Conservation (phyloP, 30 jellyfish, hydroid and myxozoan species). For the Pseudorhiza aurosa region DNA sequence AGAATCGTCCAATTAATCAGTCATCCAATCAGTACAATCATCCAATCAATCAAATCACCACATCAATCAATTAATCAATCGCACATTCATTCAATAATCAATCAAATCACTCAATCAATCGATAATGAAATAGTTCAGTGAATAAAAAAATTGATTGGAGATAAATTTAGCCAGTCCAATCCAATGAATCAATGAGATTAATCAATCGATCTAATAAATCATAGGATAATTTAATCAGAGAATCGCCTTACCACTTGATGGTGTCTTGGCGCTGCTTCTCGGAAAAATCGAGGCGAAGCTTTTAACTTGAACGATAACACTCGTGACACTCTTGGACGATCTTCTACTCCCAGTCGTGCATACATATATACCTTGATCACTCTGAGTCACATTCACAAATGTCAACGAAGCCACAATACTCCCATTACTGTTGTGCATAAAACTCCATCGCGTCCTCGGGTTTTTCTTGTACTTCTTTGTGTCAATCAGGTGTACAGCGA, state of each 20-base stretch:
- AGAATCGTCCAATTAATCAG: no score
- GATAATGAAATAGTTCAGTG: no score
- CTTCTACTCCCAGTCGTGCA: constrained; percentile 44
- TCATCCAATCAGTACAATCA: no score
- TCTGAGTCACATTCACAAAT: constrained; percentile 34
- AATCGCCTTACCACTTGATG: background rate
- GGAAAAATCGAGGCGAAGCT: background rate
- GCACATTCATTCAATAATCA: background rate
- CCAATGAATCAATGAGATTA: background rate
- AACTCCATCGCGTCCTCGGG: constrained; percentile 45
- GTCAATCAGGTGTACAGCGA: background rate
- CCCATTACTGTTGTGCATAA: constrained; percentile 20
- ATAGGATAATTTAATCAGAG: background rate
- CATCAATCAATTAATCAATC: background rate
- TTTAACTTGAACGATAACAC: constrained; percentile 5
- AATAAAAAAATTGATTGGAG: no score
- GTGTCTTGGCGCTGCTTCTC: background rate
- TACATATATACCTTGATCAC: constrained; percentile 51
- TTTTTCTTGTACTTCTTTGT: background rate
- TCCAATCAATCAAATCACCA: background rate
- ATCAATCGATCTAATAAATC: background rate
- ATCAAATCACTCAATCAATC: background rate
- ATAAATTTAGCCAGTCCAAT: no score
- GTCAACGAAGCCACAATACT: constrained; percentile 54
- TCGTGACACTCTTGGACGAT: constrained; percentile 2